Evolutionary conservation across 2,888 invertebrate species (phyloP), one percentile per base, ranked within the genome.

Genomic region (Aspidapion aeneum): DNA sequence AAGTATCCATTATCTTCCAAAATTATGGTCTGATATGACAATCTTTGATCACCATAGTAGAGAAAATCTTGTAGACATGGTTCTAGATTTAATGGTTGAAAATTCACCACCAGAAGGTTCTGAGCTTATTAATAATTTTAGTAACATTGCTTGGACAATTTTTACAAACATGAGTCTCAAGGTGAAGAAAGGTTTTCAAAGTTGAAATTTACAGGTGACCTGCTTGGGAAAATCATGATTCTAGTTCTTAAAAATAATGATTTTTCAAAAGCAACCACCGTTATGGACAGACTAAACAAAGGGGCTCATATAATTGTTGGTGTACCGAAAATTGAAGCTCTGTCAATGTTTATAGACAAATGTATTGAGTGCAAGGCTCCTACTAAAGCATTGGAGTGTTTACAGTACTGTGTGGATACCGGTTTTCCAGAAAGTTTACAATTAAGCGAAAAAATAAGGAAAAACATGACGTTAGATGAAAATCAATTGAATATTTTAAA

Each of bases 11-110:
- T 82, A 90, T 21, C 77, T 95, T 59, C 90, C 93, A 0, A 70
- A 85, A 72, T 80, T 94, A 55, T 95, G 93, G 93, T 89, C 92
- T 0, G 92, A 95, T 71, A 85, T 94, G 72, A 82, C 90, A 0
- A 81, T 88, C 62, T 93, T 92, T 76, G 90, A 90, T 66, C 87
- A 88, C 69, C 82, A 84, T 0, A 82, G 83, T 66, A 83, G 90
- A 52, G 83, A 85, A 62, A 80, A 82, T 54, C 78, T 91, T 1
- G 74, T 90, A 0, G 83, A 82, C 58, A 77, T 79, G 2, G 75
- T 90, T 0, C 78, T 93, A 0, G 78, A 82, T 2, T 85, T 90
- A 3, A 86, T 93, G 85, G 78, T 82, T 0, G 76, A 80, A 58
- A 71, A 84, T 73, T 75, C 77, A 61, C 76, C 76, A 1, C 70